Evolutionary conservation across 2,113 vertebrate species (phyloP).

Genomic region (Bujurquina vittata): DNA sequence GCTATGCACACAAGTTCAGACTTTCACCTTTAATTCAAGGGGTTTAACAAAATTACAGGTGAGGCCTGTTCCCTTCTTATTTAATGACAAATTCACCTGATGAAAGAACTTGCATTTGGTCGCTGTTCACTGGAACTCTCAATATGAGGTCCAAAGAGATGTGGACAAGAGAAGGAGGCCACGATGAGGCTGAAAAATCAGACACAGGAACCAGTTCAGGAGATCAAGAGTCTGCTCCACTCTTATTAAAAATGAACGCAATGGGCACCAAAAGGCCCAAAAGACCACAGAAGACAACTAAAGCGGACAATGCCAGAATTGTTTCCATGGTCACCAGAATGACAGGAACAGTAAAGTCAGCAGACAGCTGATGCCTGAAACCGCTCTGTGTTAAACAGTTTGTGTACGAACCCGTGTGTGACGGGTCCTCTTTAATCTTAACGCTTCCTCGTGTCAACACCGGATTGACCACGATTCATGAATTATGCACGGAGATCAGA

Average conservation of each 20-base stretch:
- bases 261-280: background rate
- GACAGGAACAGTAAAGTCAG: too few species aligned
- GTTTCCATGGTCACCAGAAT: background rate
- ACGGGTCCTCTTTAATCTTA: too few species aligned
- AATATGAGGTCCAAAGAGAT: background rate
- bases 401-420: too few species aligned
- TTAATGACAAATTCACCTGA: background rate
- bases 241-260: background rate
- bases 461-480: too few species aligned
- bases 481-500: too few species aligned
- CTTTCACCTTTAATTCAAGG: background rate
- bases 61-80: too few species aligned
- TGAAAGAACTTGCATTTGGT: background rate
- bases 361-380: too few species aligned
- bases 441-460: too few species aligned
- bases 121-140: background rate
- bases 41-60: background rate
- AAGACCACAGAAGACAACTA: background rate
- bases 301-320: background rate
- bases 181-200: rapidly evolving
- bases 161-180: background rate
- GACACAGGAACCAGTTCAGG: background rate
- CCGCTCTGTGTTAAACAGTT: too few species aligned
- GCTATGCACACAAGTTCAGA: background rate
- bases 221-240: background rate